phyloP scores from a whole-genome alignment of 92 coral and sea anemone species.

The Phymanthus crucifer region DNA sequence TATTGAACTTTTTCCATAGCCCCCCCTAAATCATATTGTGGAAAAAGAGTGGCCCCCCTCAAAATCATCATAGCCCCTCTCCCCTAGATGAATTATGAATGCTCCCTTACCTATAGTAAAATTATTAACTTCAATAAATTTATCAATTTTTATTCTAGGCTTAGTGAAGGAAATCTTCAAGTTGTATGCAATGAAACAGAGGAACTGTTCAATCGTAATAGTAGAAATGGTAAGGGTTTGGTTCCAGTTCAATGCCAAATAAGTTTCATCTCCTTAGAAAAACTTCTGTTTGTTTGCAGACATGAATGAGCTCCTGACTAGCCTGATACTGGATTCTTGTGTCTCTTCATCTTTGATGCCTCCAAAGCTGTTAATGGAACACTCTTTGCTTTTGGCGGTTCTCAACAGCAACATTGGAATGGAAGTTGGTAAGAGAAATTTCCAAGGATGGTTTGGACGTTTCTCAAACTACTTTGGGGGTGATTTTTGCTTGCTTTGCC shows the following conservation, averaged over 20 bases:
- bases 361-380: constrained; percentile 88
- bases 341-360: constrained; percentile 84
- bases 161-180: constrained; percentile 89
- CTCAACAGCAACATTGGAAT: constrained; percentile 79
- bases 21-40: no score
- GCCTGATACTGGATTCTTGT: constrained; percentile 76
- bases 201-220: constrained; percentile 69
- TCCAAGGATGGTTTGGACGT: no score
- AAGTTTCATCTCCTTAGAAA: no score
- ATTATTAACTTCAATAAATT: no score
- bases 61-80: no score
- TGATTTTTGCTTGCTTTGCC: no score
- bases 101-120: no score
- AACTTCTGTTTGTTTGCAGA: constrained; percentile 45
- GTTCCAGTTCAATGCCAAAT: no score
- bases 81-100: no score
- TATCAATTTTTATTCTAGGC: constrained; percentile 45
- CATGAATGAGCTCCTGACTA: constrained; percentile 78
- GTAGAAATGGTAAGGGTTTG: constrained; percentile 96
- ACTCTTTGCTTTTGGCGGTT: constrained; percentile 74
- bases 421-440: constrained; percentile 75
- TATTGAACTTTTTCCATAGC: no score
- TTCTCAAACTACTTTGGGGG: no score
- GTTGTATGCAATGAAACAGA: constrained; percentile 82
- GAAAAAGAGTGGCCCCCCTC: no score